Base-by-base conservation (phyloP, 1,140 invertebrate genomes). In the Meloidogyne exigua region DNA sequence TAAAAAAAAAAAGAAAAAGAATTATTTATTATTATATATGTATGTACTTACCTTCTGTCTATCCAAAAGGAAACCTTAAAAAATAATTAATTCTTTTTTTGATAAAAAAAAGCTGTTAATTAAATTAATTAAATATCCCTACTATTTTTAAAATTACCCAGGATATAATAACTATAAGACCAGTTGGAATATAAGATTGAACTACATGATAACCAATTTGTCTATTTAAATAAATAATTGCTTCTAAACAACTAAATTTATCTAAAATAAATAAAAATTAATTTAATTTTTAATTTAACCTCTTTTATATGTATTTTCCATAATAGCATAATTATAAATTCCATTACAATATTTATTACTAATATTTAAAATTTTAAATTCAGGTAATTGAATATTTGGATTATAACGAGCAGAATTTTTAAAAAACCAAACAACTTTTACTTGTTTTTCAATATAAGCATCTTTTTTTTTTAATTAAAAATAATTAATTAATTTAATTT, bases 141-240 rank as follows among this genome's bases (percentile, higher is more conserved):
- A n/a, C n/a, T 32, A 32, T 32, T 32, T 32, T 32, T 32, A 32
- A 32, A 32, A 32, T 32, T 15, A 94, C 93, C 93, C 93, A 94
- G 0, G 92, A 93, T 0, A 94, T 88, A 90, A 93, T 92, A 10
- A 94, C 93, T 11, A 95, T 92, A 7, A 95, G 88, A 39, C 76
- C 92, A 2, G 92, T 94, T 0, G 93, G 93, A 0, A 93, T 92
- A 88, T 93, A 95, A 0, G 92, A 93, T 86, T 94, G 93, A 75
- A 94, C 93, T 10, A 95, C 85, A 86, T 94, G 92, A 86, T 94
- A 93, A 11, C 92, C 93, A 32, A 94, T 93, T 87, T 93, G 92
- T n/a, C 93, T 90, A 83, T 93, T 92, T 80, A 95, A 93, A 91
- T 81, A 90, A 83, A 94, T 92, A 85, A 92, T 92, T 0, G 92